Conservation (phyloP, 2,888 invertebrate genomes). For the Leptinotarsa peninsularis region DNA sequence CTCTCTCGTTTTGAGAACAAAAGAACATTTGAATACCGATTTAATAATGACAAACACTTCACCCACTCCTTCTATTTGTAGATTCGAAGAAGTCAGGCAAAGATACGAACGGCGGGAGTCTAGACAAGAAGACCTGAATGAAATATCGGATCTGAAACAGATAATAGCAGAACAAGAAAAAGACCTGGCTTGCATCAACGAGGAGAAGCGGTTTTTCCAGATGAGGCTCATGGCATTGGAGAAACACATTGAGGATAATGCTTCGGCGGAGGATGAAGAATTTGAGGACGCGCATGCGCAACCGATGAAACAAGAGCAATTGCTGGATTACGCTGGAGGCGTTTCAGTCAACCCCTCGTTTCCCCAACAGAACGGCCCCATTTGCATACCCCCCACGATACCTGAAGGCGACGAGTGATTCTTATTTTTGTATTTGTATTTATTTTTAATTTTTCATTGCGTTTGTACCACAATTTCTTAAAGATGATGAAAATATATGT, state of each 20-base stretch:
- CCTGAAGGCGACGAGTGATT: conserved; percentile 64
- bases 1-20: neutral
- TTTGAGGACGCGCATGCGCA: conserved; percentile 57
- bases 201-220: conserved; percentile 71
- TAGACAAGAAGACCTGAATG: conserved; percentile 69
- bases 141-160: conserved; percentile 69
- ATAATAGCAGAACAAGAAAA: conserved; percentile 72
- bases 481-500: neutral
- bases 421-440: conserved; percentile 29
- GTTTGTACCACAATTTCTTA: conserved; percentile 1
- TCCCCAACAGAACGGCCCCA: conserved; percentile 40
- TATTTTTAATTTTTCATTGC: conserved; percentile 18
- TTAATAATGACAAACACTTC: too few relatives aligned
- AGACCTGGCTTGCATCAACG: conserved; percentile 70
- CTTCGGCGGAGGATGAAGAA: conserved; percentile 56
- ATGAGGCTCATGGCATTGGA: conserved; percentile 66
- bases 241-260: conserved; percentile 51
- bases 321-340: conserved; percentile 18
- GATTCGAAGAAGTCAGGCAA: conserved; percentile 72
- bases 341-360: conserved; percentile 17
- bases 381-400: conserved; percentile 64
- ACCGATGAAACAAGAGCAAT: conserved; percentile 26
- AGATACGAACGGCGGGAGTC: conserved; percentile 71
- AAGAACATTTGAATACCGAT: neutral
- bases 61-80: conserved; percentile 45